phyloP scores from a whole-genome alignment of 2,888 invertebrate genomes.

The Cybosia mesomella region DNA sequence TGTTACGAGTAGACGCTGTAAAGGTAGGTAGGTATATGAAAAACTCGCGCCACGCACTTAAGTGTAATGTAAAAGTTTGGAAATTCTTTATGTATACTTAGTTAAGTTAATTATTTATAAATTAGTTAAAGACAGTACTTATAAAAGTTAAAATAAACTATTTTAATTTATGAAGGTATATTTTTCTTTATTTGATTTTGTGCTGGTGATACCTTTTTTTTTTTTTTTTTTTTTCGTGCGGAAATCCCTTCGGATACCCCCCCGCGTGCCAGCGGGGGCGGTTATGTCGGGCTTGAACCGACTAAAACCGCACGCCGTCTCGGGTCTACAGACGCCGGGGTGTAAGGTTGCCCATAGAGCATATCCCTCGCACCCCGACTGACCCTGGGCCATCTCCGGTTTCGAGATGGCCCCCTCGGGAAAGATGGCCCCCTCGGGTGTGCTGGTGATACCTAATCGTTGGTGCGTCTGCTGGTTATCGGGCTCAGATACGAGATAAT shows the following conservation, averaged over 20 bases:
- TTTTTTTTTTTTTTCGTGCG: no score
- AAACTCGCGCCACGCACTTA: neutral
- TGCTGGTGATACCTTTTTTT: neutral
- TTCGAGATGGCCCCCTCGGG: no score
- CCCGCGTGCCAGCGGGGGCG: no score
- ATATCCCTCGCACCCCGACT: no score
- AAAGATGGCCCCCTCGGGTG: no score
- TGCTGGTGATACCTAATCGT: neutral
- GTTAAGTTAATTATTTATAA: neutral
- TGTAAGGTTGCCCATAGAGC: no score
- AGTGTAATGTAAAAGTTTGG: neutral
- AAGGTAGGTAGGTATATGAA: neutral
- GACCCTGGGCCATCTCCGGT: no score
- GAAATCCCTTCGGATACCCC: no score
- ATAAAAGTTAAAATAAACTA: neutral
- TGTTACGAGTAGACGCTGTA: neutral
- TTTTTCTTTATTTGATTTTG: neutral
- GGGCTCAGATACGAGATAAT: neutral
- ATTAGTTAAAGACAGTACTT: neutral
- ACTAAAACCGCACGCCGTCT: no score
- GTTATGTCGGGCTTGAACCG: no score
- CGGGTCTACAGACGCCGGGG: no score
- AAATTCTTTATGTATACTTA: neutral
- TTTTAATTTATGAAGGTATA: neutral
- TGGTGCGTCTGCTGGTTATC: neutral